These are phyloP conservation scores for Poeciliopsis retropinna DNA, from an alignment of 2,113 vertebrate species.

Conservation along the genomic window DNA sequence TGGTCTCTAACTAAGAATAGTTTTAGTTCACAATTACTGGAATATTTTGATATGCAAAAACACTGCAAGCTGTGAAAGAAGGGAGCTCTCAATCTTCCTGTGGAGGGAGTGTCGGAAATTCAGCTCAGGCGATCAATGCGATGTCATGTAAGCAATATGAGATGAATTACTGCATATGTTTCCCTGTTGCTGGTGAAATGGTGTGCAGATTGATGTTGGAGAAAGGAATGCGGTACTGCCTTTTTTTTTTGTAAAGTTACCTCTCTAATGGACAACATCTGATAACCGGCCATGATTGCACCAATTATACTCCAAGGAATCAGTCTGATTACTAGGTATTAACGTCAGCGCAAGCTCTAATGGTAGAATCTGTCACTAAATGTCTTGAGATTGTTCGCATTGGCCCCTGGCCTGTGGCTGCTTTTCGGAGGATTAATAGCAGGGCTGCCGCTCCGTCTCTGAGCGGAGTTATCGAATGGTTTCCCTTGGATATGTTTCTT, in stretches of 20 bases:
- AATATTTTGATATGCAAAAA: slow-evolving; percentile 23
- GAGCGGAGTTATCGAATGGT: slow-evolving; percentile 67
- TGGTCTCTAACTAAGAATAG: slow-evolving; percentile 44
- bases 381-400: slow-evolving; percentile 8
- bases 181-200: slow-evolving; percentile 42
- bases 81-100: slow-evolving; percentile 28
- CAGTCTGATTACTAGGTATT: slow-evolving; percentile 45
- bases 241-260: slow-evolving; percentile 60
- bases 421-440: slow-evolving; percentile 65
- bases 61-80: slow-evolving; percentile 25
- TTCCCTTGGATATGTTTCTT: slow-evolving; percentile 68
- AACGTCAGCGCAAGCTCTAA: slow-evolving; percentile 50
- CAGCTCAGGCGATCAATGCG: slow-evolving; percentile 62
- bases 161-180: slow-evolving; percentile 59
- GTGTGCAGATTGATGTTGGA: slow-evolving; percentile 43
- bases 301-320: slow-evolving; percentile 61
- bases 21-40: slow-evolving; percentile 48
- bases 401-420: slow-evolving; percentile 45
- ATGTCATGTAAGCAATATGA: slow-evolving; percentile 66
- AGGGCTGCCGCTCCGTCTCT: slow-evolving; percentile 47
- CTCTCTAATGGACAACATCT: slow-evolving; percentile 60
- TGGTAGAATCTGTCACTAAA: slow-evolving; percentile 58
- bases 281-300: slow-evolving; percentile 57
- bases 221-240: slow-evolving; percentile 37
- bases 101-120: slow-evolving; percentile 42